A percentile compares a stretch with the other conserved stretches of the same genome.
These are phyloP conservation scores for Apodemia zela DNA, from an alignment of 2,888 invertebrate species.

Conservation along the genomic window DNA sequence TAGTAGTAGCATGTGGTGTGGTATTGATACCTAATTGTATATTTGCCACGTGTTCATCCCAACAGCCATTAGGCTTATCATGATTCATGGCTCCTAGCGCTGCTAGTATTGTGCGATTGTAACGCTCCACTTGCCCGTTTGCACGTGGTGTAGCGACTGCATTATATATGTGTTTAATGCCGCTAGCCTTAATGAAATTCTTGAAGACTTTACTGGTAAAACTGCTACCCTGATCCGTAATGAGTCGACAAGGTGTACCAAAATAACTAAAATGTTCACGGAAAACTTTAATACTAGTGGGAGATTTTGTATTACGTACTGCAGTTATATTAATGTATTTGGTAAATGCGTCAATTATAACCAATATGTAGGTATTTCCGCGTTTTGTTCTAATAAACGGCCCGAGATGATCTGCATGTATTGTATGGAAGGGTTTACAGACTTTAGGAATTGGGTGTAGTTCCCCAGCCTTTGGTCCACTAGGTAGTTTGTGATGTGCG, in stretches of 20 bases:
- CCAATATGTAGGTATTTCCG: slow-evolving; percentile 11
- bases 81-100: slow-evolving; percentile 22
- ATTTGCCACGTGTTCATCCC: slow-evolving; percentile 25
- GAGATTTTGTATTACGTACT: slow-evolving; percentile 15
- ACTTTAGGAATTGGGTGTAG: not conserved
- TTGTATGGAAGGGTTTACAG: slow-evolving; percentile 2
- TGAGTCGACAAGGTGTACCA: slow-evolving; percentile 28
- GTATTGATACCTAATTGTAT: slow-evolving; percentile 30
- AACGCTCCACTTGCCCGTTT: no score
- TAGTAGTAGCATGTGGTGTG: slow-evolving; percentile 20
- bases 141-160: no score
- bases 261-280: slow-evolving; percentile 22
- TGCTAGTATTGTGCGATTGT: slow-evolving; percentile 26
- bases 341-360: slow-evolving; percentile 17
- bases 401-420: not conserved
- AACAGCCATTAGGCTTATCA: slow-evolving; percentile 16
- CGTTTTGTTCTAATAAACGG: slow-evolving; percentile 2
- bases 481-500: slow-evolving; percentile 27
- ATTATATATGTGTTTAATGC: slow-evolving; percentile 30
- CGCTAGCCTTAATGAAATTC: slow-evolving; percentile 19
- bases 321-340: slow-evolving; percentile 14
- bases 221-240: slow-evolving; percentile 31
- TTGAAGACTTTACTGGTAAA: slow-evolving; percentile 31
- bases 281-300: slow-evolving; percentile 1
- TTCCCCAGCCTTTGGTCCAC: slow-evolving; percentile 19